A percentile compares a stretch with the other conserved stretches of the same genome.
Evolutionary conservation across 2,888 invertebrate species (phyloP).

Genomic region (Drymonia ruficornis): DNA sequence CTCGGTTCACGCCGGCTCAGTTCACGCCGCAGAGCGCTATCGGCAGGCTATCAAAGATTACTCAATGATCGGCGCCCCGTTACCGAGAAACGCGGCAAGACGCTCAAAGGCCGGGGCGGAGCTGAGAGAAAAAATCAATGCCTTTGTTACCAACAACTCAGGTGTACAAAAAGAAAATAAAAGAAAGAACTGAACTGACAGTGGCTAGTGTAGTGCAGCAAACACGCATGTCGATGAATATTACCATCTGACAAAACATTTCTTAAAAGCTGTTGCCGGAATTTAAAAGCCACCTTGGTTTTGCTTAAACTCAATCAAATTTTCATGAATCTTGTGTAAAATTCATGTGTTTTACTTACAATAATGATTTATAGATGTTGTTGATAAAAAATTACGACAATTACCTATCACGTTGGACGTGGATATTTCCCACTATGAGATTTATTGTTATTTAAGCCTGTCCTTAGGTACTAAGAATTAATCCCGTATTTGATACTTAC

Average conservation of each 20-base stretch:
- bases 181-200: conserved; percentile 63
- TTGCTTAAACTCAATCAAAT: no score
- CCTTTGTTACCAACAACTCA: conserved; percentile 82
- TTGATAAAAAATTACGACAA: no score
- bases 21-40: conserved; percentile 39
- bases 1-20: conserved; percentile 32
- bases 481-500: no score
- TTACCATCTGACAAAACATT: neutral
- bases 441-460: no score
- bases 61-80: conserved; percentile 66
- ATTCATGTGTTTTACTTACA: no score
- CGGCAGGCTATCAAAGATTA: conserved; percentile 61
- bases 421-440: no score
- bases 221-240: conserved; percentile 60
- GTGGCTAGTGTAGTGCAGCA: conserved; percentile 63
- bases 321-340: no score
- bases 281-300: no score
- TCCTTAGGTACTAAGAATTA: no score
- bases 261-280: no score
- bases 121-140: conserved; percentile 73
- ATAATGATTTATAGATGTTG: no score
- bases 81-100: conserved; percentile 73
- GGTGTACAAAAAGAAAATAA: conserved; percentile 78
- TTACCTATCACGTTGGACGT: no score
- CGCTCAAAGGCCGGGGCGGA: conserved; percentile 71